Evolutionary conservation across 2,888 invertebrate species (phyloP).

Genomic region (Thymelicus sylvestris): DNA sequence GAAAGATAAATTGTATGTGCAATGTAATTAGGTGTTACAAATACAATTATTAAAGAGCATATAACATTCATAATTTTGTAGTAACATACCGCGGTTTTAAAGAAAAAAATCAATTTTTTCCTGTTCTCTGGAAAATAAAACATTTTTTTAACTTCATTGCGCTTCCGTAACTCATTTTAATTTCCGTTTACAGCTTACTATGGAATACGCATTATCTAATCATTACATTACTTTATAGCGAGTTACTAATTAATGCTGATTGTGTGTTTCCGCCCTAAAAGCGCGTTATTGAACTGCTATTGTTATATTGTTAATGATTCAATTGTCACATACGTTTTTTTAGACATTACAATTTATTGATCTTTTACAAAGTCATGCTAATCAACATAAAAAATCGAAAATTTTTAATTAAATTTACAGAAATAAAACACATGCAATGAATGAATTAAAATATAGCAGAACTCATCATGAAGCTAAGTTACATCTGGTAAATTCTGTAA

Average conservation of each 20-base stretch:
- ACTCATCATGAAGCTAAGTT: neutral
- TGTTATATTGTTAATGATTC: constrained; percentile 33
- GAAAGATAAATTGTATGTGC: too few relatives aligned
- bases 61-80: too few relatives aligned
- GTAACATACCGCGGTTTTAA: too few relatives aligned
- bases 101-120: too few relatives aligned
- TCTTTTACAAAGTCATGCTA: neutral
- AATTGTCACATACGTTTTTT: constrained; percentile 23
- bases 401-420: too few relatives aligned
- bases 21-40: too few relatives aligned
- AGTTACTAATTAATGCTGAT: constrained; percentile 45
- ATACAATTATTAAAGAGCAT: too few relatives aligned
- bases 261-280: constrained; percentile 48
- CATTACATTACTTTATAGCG: constrained; percentile 23
- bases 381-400: too few relatives aligned
- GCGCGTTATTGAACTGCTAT: constrained; percentile 46
- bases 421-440: neutral
- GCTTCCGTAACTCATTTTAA: constrained; percentile 15
- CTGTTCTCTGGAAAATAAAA: too few relatives aligned
- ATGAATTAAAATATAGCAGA: neutral
- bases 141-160: neutral
- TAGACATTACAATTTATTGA: neutral
- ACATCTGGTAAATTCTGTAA: too few relatives aligned
- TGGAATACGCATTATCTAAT: constrained; percentile 32
- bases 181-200: constrained; percentile 16